A percentile compares a stretch with the other conserved stretches of the same genome.
phyloP scores from a whole-genome alignment of 2,113 vertebrate species.

The Chloropsis hardwickii region DNA sequence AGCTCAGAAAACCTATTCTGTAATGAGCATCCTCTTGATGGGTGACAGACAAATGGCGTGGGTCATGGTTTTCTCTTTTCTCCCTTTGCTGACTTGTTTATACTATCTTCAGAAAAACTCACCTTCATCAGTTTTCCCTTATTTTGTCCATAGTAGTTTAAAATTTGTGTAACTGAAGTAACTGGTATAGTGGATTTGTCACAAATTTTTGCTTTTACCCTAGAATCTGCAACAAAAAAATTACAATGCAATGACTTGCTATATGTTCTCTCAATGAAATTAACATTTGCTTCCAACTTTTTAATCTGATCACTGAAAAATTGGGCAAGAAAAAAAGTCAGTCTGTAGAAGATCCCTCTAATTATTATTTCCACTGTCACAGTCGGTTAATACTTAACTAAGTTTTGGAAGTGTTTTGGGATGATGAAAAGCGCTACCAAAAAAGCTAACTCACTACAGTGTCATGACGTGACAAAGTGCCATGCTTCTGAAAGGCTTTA shows the following conservation, averaged over 20 bases:
- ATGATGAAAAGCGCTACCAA: not conserved
- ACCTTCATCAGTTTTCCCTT: not conserved
- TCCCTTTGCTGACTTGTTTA: not conserved
- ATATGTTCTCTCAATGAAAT: not conserved
- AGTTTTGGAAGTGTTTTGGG: not conserved
- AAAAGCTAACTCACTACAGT: not conserved
- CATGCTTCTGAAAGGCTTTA: not conserved
- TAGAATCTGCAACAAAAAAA: not conserved
- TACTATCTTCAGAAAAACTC: not conserved
- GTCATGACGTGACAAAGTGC: not conserved
- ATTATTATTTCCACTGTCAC: not conserved
- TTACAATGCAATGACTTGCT: not conserved
- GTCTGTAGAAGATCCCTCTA: not conserved
- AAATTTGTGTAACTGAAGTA: not conserved
- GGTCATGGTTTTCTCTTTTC: not conserved
- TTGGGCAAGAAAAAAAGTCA: not conserved
- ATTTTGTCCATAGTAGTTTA: not conserved
- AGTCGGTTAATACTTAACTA: constrained; percentile 17
- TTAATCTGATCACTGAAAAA: not conserved
- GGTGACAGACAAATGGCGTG: not conserved
- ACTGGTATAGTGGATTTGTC: not conserved
- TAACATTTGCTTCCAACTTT: not conserved
- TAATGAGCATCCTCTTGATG: not conserved
- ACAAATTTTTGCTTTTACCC: not conserved
- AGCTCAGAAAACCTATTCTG: not conserved